A percentile compares a stretch with the other conserved stretches of the same genome.
Evolutionary conservation across 2,888 invertebrate genomes (phyloP).

Genomic region (Cantharis nigra): DNA sequence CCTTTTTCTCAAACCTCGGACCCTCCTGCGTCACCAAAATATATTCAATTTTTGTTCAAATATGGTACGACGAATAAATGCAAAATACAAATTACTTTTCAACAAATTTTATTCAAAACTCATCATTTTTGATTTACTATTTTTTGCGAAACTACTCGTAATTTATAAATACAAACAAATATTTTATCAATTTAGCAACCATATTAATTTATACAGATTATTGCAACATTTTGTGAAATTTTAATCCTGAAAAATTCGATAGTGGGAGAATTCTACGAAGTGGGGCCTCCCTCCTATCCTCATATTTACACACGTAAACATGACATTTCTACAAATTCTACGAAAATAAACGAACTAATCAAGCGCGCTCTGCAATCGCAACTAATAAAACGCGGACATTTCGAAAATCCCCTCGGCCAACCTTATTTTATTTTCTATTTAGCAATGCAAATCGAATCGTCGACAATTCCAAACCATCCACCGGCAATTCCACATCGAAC

Average conservation of each 20-base stretch:
- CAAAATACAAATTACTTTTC: background rate
- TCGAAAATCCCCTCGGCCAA: background rate
- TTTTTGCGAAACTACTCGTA: background rate
- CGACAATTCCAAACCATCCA: background rate
- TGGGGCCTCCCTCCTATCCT: conserved; percentile 8
- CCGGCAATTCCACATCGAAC: background rate
- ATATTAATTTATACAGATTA: background rate
- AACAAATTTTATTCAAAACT: background rate
- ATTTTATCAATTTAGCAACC: background rate
- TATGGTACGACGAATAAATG: background rate
- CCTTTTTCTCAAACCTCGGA: background rate
- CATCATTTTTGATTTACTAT: background rate
- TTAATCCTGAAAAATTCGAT: conserved; percentile 9
- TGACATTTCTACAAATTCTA: background rate
- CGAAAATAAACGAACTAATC: background rate
- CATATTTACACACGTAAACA: background rate
- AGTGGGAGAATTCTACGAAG: conserved; percentile 1
- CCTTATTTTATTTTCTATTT: background rate
- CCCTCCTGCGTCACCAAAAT: background rate
- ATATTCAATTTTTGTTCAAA: background rate
- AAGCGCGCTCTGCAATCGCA: background rate
- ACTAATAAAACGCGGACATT: background rate
- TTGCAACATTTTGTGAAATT: conserved; percentile 17
- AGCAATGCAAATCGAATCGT: background rate
- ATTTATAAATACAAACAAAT: background rate